Evolutionary conservation across 1,140 invertebrate species (phyloP), one percentile per base, ranked within the genome.

Genomic region (Triops cancriformis): DNA sequence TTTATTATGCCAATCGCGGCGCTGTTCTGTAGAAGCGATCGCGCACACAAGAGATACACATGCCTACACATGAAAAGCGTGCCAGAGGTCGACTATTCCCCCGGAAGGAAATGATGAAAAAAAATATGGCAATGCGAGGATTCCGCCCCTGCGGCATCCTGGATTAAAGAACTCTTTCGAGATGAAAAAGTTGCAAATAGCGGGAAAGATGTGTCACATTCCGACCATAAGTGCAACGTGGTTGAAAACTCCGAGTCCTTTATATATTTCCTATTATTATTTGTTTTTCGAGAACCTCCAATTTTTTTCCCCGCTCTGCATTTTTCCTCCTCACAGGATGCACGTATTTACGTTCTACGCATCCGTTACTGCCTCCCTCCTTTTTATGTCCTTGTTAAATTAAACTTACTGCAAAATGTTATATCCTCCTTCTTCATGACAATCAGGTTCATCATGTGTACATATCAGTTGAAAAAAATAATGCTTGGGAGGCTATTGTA

Each of bases 191-290:
- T 64, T 64, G 31, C 31, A 64, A 64, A 64, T n/a, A 18, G 51
- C 51, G n/a, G 51, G n/a, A 64, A 23, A 64, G 23, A 64, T 9
- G 51, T 64, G 51, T 64, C 51, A 64, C 51, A 64, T 64, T 64
- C 51, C 51, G 51, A 64, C 51, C 51, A 64, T 64, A 64, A 64
- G 51, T 64, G 51, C 51, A 64, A 64, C 51, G 51, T 64, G 51
- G 51, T 64, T 64, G 51, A 64, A 64, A 64, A 64, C 51, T 64
- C 51, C 51, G 51, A 64, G 51, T 64, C 51, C 51, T 64, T 64
- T 64, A 64, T 64, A 64, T 64, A 37, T 37, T 37, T 37, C 31
- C 51, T 23, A 18, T 23, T 64, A 64, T 64, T 64, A 64, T 64
- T 45, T 64, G 51, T 64, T 64, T 64, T 64, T 18, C 11, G 51